Evolutionary conservation across 2,113 vertebrate species (phyloP).

Genomic region (Caloenas nicobarica): DNA sequence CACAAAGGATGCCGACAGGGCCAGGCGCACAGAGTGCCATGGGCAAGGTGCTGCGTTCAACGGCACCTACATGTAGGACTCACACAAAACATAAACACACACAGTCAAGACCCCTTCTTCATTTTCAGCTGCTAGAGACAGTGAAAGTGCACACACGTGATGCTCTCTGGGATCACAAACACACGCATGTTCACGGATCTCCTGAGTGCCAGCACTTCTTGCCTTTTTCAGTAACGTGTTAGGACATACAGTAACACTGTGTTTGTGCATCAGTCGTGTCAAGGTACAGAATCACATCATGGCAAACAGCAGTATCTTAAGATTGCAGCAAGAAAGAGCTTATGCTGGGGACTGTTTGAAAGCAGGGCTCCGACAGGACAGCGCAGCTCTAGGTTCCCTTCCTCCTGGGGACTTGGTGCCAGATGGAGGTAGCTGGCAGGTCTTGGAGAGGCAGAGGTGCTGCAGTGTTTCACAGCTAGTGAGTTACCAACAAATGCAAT

Average conservation of each 20-base stretch:
- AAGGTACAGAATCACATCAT: not conserved
- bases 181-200: rapidly evolving
- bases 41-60: not conserved
- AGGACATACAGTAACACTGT: not conserved
- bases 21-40: rapidly evolving
- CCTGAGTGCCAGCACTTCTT: too few relatives aligned
- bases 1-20: not conserved
- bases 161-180: not conserved
- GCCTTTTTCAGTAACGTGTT: not conserved
- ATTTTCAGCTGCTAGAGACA: not conserved
- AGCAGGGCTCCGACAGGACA: not conserved
- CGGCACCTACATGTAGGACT: not conserved
- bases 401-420: rapidly evolving
- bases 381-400: not conserved
- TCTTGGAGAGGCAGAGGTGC: not conserved
- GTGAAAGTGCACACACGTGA: not conserved
- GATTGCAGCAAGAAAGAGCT: not conserved
- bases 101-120: not conserved
- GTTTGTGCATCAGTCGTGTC: rapidly evolving
- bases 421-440: not conserved
- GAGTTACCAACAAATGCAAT: not conserved
- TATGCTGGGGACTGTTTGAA: not conserved
- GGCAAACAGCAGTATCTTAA: not conserved
- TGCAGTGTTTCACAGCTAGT: not conserved
- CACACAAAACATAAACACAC: too few relatives aligned